phyloP scores from a whole-genome alignment of 1,140 invertebrate species.

The Spodoptera litura region DNA sequence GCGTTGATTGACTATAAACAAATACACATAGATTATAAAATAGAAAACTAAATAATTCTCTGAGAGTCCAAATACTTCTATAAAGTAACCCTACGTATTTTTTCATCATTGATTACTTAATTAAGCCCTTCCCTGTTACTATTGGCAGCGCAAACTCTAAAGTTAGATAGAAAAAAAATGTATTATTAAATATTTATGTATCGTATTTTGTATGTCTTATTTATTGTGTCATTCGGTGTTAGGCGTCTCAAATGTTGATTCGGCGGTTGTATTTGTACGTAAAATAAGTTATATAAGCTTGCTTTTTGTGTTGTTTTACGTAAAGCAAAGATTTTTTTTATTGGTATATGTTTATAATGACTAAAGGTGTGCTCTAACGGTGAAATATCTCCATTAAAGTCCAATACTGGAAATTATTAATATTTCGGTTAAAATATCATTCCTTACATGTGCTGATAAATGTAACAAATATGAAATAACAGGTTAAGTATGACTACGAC shows the following conservation, averaged over 20 bases:
- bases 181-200: conserved; percentile 34
- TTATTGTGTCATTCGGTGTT: neutral
- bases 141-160: conserved; percentile 32
- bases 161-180: conserved; percentile 34
- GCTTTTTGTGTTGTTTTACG: conserved; percentile 18
- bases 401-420: neutral
- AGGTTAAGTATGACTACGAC: conserved; percentile 11
- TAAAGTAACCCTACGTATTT: neutral
- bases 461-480: neutral
- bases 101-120: neutral
- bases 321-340: conserved; percentile 1
- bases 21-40: neutral
- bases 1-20: conserved; percentile 6
- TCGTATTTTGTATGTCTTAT: conserved; percentile 27
- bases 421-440: conserved; percentile 17
- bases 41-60: neutral
- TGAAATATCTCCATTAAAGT: neutral
- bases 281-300: conserved; percentile 17
- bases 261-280: conserved; percentile 20
- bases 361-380: neutral
- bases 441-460: conserved; percentile 22
- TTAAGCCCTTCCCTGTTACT: neutral
- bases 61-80: conserved; percentile 22
- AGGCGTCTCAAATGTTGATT: neutral
- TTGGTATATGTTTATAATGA: neutral